Evolutionary conservation across 1,140 invertebrate genomes (phyloP).

Genomic region (Drosophila ficusphila): DNA sequence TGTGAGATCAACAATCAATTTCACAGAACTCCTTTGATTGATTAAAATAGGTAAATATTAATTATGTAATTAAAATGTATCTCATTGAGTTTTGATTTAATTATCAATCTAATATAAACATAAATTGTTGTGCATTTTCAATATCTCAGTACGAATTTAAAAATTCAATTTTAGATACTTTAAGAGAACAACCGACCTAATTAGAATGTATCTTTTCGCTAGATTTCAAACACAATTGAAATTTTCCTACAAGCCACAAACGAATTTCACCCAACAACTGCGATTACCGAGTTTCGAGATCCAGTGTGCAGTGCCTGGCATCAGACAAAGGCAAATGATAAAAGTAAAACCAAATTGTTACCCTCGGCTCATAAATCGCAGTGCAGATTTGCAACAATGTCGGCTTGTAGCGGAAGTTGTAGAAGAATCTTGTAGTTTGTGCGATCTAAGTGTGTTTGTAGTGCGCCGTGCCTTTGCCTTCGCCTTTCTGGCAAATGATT

Average conservation of each 20-base stretch:
- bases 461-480: too few species aligned
- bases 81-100: too few species aligned
- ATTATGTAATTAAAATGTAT: too few species aligned
- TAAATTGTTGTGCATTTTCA: too few species aligned
- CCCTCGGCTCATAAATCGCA: conserved; percentile 38
- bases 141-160: too few species aligned
- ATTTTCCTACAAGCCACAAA: conserved; percentile 18
- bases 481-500: conserved; percentile 19
- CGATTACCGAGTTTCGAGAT: conserved; percentile 11
- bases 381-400: conserved; percentile 75
- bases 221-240: conserved; percentile 26
- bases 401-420: conserved; percentile 73
- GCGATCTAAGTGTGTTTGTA: conserved; percentile 19
- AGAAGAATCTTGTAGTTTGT: conserved; percentile 42
- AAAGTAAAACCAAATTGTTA: conserved; percentile 53
- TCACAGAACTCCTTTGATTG: too few species aligned
- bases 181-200: background rate
- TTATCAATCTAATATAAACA: too few species aligned
- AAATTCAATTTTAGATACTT: too few species aligned
- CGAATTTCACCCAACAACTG: conserved; percentile 27
- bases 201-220: conserved; percentile 24
- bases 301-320: conserved; percentile 52
- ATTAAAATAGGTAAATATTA: too few species aligned
- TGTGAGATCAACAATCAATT: too few species aligned
- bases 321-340: conserved; percentile 44